phyloP scores from a whole-genome alignment of 1,140 invertebrate species.

The Drosophila baimaii region DNA sequence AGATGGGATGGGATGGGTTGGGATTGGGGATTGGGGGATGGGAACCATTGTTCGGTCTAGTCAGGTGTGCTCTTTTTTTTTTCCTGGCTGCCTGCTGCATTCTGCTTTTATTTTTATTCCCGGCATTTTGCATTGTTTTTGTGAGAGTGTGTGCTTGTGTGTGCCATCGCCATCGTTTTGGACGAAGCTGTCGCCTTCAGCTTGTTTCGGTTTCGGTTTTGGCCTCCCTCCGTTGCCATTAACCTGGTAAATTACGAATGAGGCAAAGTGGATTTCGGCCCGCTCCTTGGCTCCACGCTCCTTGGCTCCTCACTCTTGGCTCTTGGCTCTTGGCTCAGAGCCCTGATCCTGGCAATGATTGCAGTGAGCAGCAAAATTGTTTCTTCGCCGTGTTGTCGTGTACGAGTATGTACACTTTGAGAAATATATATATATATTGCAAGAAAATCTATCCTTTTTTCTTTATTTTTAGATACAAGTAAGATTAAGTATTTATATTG shows the following conservation, averaged over 20 bases:
- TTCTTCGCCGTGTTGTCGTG: conserved; percentile 40
- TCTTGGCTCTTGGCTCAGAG: conserved; percentile 23
- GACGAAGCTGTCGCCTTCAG: conserved; percentile 45
- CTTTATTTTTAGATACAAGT: too few relatives aligned
- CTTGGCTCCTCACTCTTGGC: conserved; percentile 19
- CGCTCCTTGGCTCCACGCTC: conserved; percentile 13
- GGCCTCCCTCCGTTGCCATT: conserved; percentile 65
- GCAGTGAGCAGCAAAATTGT: conserved; percentile 73
- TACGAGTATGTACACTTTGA: neutral
- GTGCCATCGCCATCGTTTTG: conserved; percentile 15
- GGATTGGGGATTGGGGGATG: conserved; percentile 45
- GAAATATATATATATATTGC: neutral
- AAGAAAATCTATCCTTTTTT: too few relatives aligned
- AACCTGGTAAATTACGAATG: conserved; percentile 77
- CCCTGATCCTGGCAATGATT: conserved; percentile 74
- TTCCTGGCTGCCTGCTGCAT: neutral
- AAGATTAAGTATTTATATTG: too few relatives aligned
- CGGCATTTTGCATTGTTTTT: conserved; percentile 21
- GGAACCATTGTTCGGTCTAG: conserved; percentile 21
- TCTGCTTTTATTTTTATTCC: conserved; percentile 14
- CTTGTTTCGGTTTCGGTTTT: conserved; percentile 39
- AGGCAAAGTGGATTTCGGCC: conserved; percentile 73
- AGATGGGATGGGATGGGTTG: conserved; percentile 51
- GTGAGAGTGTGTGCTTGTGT: neutral
- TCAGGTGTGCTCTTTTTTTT: conserved; percentile 12